Percentiles rank a stretch among this genome's conserved stretches.
Conservation (phyloP, 1,140 invertebrate species). For the Diorhabda sublineata region DNA sequence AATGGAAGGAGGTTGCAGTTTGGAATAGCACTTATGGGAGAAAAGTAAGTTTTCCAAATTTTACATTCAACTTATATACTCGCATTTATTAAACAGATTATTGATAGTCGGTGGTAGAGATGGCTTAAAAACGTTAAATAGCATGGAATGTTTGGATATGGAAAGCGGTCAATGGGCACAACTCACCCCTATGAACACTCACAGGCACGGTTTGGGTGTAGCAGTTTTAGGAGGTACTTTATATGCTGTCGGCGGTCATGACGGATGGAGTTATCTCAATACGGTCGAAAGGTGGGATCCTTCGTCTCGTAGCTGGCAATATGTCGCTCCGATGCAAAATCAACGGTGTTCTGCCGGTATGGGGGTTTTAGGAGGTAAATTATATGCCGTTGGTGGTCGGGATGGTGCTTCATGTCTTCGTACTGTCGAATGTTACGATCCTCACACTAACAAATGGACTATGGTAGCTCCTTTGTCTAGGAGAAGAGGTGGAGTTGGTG, state of each 20-base stretch:
- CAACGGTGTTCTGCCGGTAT: constrained; percentile 86
- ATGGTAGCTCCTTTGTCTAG: constrained; percentile 84
- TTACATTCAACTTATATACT: not conserved
- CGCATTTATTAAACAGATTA: constrained; percentile 18
- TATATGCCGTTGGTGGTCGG: constrained; percentile 90
- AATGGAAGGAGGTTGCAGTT: constrained; percentile 80
- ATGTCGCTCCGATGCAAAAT: constrained; percentile 81
- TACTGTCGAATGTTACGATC: constrained; percentile 91
- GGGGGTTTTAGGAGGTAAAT: constrained; percentile 75
- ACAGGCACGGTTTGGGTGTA: constrained; percentile 85
- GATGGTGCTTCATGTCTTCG: constrained; percentile 87
- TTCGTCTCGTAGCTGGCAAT: constrained; percentile 77
- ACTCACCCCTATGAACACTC: constrained; percentile 86
- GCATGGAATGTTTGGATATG: constrained; percentile 81
- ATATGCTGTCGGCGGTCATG: constrained; percentile 93
- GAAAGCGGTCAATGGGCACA: constrained; percentile 73
- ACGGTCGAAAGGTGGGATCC: constrained; percentile 93
- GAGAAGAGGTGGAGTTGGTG: constrained; percentile 83
- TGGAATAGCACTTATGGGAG: constrained; percentile 82
- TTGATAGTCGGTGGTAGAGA: constrained; percentile 81
- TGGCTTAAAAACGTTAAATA: constrained; percentile 89
- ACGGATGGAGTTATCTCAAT: constrained; percentile 92
- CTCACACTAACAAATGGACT: constrained; percentile 85
- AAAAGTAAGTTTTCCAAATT: constrained; percentile 59
- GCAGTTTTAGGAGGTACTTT: constrained; percentile 81